Percentiles rank a stretch among this genome's conserved stretches.
Conservation (phyloP, 2,797 vertebrate genomes). For the Platyrinchus mystaceus region DNA sequence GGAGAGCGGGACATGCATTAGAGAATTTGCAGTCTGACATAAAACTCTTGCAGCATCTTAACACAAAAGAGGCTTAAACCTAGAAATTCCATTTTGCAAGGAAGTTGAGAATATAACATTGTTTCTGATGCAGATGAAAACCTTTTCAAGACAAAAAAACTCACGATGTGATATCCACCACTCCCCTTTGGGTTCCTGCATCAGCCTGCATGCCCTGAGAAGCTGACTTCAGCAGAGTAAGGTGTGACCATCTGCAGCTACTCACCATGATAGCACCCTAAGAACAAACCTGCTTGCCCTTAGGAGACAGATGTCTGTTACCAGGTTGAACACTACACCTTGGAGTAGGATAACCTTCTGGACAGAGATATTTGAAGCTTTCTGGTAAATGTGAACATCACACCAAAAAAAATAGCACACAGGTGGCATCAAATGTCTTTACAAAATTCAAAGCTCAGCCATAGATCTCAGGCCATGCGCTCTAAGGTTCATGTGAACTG, state of each 20-base stretch:
- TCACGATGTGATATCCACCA: background rate
- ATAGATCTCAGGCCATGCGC: background rate
- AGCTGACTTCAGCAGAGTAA: background rate
- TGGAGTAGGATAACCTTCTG: background rate
- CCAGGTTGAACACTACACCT: background rate
- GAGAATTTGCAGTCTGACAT: background rate
- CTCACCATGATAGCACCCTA: rapidly evolving
- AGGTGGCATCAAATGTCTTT: background rate
- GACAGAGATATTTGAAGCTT: background rate
- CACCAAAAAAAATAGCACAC: background rate
- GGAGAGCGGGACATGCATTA: background rate
- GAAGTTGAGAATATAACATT: background rate
- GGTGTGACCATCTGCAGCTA: background rate
- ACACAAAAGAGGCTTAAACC: background rate
- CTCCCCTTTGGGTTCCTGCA: background rate
- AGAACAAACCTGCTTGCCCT: background rate
- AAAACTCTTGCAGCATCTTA: background rate
- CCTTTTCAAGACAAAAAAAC: background rate
- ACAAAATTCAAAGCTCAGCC: background rate
- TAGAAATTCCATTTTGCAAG: background rate
- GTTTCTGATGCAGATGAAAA: background rate
- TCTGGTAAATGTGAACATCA: background rate
- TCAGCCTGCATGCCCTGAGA: background rate
- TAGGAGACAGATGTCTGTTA: background rate
- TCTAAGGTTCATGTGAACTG: background rate